Conservation (phyloP, 1,140 invertebrate genomes). For the Drosophila cardini region DNA sequence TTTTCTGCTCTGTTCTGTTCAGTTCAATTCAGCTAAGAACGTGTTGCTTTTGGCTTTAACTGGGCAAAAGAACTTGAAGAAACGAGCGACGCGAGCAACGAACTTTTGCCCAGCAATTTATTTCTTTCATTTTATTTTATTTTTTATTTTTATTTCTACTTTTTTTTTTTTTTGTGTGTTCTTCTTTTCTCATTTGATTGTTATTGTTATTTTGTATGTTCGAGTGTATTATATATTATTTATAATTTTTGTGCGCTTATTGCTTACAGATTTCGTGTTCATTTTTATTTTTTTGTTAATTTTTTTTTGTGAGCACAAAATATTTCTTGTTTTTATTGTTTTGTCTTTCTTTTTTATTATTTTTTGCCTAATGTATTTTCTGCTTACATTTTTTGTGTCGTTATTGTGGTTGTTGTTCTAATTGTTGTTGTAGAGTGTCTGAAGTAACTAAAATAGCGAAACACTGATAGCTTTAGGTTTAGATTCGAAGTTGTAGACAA, state of each 20-base stretch:
- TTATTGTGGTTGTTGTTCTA: constrained; percentile 25
- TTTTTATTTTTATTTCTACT: constrained; percentile 31
- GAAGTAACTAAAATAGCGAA: constrained; percentile 46
- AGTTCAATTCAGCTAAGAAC: constrained; percentile 41
- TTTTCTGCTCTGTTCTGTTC: not conserved
- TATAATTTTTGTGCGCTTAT: constrained; percentile 32
- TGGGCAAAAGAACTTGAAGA: constrained; percentile 38
- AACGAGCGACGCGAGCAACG: constrained; percentile 64
- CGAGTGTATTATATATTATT: constrained; percentile 37
- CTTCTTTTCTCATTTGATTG: constrained; percentile 24
- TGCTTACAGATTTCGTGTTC: constrained; percentile 30
- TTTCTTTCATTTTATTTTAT: constrained; percentile 46
- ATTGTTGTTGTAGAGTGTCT: constrained; percentile 38
- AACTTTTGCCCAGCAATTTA: constrained; percentile 67
- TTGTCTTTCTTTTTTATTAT: constrained; percentile 19
- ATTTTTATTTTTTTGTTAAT: too few relatives aligned
- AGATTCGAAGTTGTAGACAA: constrained; percentile 9
- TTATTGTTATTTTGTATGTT: constrained; percentile 52
- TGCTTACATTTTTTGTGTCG: constrained; percentile 64
- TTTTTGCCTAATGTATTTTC: constrained; percentile 44
- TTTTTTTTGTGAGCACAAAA: constrained; percentile 58
- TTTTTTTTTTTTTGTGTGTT: constrained; percentile 43
- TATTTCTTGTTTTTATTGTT: constrained; percentile 44
- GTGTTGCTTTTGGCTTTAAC: constrained; percentile 50
- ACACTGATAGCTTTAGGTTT: constrained; percentile 45